Evolutionary conservation across 2,113 vertebrate species (phyloP).

Genomic region (Eupsittula cactorum): DNA sequence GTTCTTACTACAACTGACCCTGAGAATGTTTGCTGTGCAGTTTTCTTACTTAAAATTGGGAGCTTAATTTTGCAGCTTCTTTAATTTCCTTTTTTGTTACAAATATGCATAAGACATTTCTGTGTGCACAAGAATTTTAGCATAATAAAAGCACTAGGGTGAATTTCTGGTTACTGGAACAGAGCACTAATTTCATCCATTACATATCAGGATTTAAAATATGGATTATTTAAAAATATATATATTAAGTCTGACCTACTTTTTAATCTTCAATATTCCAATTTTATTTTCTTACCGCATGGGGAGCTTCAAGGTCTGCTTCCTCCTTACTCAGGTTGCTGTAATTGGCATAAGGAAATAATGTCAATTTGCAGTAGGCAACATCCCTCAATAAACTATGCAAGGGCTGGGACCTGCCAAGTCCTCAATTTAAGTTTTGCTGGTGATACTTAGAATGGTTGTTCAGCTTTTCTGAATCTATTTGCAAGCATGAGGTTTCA

Average conservation of each 20-base stretch:
- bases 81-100: conserved; percentile 56
- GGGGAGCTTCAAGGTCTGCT: conserved; percentile 27
- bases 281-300: conserved; percentile 30
- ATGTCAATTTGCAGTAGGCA: not conserved
- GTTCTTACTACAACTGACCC: not conserved
- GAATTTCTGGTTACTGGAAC: conserved; percentile 34
- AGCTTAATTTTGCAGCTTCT: conserved; percentile 59
- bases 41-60: conserved; percentile 13
- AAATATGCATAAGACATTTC: conserved; percentile 52
- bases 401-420: not conserved
- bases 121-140: conserved; percentile 51
- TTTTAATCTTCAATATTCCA: conserved; percentile 70
- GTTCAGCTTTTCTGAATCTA: not conserved
- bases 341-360: not conserved
- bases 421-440: not conserved
- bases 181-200: conserved; percentile 34
- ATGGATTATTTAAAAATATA: conserved; percentile 65
- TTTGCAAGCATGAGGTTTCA: not conserved
- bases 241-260: conserved; percentile 77
- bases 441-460: not conserved
- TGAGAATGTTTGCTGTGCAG: not conserved
- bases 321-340: not conserved
- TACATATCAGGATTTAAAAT: conserved; percentile 46
- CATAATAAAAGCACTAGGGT: conserved; percentile 35
- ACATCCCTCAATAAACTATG: not conserved